These are phyloP conservation scores for Zaprionus africanus DNA, from an alignment of 1,140 invertebrate species.

Conservation along the genomic window DNA sequence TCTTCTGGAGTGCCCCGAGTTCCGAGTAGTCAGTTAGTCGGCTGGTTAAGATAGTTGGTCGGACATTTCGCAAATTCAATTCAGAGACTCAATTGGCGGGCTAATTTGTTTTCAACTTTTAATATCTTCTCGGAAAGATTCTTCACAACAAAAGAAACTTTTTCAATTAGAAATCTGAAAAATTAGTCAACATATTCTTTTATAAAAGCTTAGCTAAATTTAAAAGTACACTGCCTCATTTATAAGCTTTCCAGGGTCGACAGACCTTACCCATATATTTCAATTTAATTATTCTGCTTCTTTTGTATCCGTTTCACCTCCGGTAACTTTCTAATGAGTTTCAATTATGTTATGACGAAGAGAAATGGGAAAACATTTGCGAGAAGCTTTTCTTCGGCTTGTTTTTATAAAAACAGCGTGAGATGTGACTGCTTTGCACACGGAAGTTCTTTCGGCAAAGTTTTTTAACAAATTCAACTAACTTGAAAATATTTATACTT, in stretches of 20 bases:
- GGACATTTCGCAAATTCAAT: neutral
- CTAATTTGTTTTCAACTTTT: neutral
- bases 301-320: neutral
- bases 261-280: neutral
- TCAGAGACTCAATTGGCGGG: neutral
- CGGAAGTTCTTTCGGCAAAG: neutral
- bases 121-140: neutral
- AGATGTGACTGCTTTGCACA: neutral
- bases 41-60: conserved; percentile 15
- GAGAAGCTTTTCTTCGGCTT: neutral
- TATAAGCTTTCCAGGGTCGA: neutral
- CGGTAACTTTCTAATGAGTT: neutral
- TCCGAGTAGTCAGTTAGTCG: conserved; percentile 23
- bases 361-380: neutral
- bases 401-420: neutral
- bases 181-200: neutral
- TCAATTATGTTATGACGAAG: neutral
- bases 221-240: neutral
- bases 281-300: conserved; percentile 1
- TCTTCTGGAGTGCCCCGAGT: conserved; percentile 48
- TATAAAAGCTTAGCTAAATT: neutral
- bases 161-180: neutral
- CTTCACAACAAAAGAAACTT: neutral
- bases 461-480: neutral
- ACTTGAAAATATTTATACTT: neutral